Percentiles rank a stretch among this genome's conserved stretches.
phyloP scores from a whole-genome alignment of 2,797 vertebrate genomes.

The Thalassophryne amazonica region DNA sequence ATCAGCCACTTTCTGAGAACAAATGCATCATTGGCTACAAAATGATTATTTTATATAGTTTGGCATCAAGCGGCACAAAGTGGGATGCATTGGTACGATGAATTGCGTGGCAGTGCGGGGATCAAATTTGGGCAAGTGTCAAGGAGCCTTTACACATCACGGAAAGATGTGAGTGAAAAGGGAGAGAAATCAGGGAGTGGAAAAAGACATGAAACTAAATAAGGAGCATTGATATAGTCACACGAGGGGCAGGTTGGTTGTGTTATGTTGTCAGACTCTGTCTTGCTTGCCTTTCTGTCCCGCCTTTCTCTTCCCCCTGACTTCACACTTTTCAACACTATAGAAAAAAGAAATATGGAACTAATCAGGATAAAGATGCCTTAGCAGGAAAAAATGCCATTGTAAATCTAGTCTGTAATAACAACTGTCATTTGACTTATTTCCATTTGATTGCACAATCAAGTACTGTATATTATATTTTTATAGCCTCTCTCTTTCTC shows the following conservation, averaged over 20 bases:
- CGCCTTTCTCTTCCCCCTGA: conserved; percentile 15
- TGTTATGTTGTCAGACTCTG: conserved; percentile 26
- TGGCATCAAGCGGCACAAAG: no score
- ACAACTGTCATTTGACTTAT: conserved; percentile 22
- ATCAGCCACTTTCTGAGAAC: no score
- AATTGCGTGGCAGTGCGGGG: no score
- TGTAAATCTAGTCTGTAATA: conserved; percentile 18
- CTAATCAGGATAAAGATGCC: neutral
- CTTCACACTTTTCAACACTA: conserved; percentile 14
- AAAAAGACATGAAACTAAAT: conserved; percentile 18
- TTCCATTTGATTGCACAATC: neutral
- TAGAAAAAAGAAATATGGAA: conserved; percentile 8
- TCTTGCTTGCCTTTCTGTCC: conserved; percentile 3
- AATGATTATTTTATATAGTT: no score
- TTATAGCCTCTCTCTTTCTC: no score
- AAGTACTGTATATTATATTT: no score
- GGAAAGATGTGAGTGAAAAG: conserved; percentile 18
- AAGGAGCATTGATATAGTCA: neutral
- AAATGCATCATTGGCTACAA: no score
- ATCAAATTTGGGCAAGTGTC: no score
- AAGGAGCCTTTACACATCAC: conserved; percentile 9
- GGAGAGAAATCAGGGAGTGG: conserved; percentile 17
- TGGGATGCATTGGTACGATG: no score
- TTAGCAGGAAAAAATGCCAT: conserved; percentile 3
- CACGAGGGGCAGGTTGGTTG: conserved; percentile 9